Percentiles rank a stretch among this genome's conserved stretches.
These are phyloP conservation scores for Ceryle rudis DNA, from an alignment of 2,797 vertebrate genomes.

Conservation along the genomic window DNA sequence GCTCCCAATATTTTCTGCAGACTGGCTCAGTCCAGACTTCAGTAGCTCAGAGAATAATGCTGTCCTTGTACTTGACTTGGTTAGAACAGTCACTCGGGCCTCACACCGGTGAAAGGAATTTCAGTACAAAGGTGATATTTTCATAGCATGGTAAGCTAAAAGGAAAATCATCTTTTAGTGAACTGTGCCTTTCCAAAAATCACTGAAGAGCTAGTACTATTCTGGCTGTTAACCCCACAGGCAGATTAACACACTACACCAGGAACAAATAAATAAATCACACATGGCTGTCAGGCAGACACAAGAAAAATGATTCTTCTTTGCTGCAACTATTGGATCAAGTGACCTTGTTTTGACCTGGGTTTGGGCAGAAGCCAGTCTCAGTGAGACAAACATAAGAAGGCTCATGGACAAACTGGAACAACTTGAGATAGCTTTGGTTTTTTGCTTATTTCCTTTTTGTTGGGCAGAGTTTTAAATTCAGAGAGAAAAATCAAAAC, in stretches of 20 bases:
- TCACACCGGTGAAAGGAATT: neutral
- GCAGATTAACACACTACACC: neutral
- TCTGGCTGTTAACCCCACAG: neutral
- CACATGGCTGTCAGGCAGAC: neutral
- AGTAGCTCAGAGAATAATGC: neutral
- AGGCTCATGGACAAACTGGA: neutral
- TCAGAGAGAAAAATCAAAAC: constrained; percentile 7
- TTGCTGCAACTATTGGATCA: neutral
- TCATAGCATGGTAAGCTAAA: neutral
- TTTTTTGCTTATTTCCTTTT: neutral
- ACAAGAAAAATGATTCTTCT: neutral
- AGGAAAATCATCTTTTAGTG: neutral
- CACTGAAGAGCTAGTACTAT: neutral
- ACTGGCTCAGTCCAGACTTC: neutral
- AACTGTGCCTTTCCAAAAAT: neutral
- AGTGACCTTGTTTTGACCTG: neutral
- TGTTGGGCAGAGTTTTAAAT: neutral
- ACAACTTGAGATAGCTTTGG: neutral
- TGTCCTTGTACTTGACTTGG: neutral
- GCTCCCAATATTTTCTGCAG: constrained; percentile 1
- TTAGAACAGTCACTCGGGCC: neutral
- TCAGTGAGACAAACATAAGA: neutral
- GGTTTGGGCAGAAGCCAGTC: neutral
- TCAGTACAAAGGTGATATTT: neutral
- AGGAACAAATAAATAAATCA: constrained; percentile 48